These are phyloP conservation scores for Plagiodera versicolora DNA, from an alignment of 2,888 invertebrate genomes.

Conservation along the genomic window DNA sequence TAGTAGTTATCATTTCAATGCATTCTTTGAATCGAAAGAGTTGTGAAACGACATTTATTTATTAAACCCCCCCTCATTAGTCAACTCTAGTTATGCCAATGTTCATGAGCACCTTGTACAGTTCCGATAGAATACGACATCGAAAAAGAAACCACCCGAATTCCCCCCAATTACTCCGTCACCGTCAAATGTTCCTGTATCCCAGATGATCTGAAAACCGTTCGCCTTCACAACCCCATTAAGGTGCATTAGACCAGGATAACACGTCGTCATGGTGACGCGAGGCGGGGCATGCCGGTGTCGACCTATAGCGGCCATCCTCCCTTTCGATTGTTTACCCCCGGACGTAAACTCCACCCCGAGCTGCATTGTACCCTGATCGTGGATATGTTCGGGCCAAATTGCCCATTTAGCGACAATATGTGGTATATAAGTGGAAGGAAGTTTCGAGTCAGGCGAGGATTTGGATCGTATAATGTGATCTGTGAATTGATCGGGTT, in stretches of 20 bases:
- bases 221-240: conserved; percentile 32
- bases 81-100: too few relatives aligned
- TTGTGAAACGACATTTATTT: too few relatives aligned
- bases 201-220: background rate
- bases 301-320: conserved; percentile 33
- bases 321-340: conserved; percentile 31
- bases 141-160: too few relatives aligned
- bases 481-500: background rate
- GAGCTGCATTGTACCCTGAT: conserved; percentile 33
- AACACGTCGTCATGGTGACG: conserved; percentile 41
- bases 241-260: conserved; percentile 45
- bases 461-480: conserved; percentile 16
- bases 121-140: too few relatives aligned
- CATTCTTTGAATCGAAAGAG: too few relatives aligned
- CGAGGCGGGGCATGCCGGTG: conserved; percentile 33
- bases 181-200: background rate
- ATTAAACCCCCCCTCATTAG: too few relatives aligned
- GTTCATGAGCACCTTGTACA: too few relatives aligned
- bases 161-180: too few relatives aligned
- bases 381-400: conserved; percentile 37
- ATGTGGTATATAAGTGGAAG: conserved; percentile 51
- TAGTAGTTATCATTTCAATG: too few relatives aligned
- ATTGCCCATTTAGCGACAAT: conserved; percentile 50
- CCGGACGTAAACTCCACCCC: conserved; percentile 35
- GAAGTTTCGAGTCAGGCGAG: conserved; percentile 36